Evolutionary conservation across 92 coral and sea anemone species (phyloP), one percentile per base, ranked within the genome.

Genomic region (Siderastrea siderea): DNA sequence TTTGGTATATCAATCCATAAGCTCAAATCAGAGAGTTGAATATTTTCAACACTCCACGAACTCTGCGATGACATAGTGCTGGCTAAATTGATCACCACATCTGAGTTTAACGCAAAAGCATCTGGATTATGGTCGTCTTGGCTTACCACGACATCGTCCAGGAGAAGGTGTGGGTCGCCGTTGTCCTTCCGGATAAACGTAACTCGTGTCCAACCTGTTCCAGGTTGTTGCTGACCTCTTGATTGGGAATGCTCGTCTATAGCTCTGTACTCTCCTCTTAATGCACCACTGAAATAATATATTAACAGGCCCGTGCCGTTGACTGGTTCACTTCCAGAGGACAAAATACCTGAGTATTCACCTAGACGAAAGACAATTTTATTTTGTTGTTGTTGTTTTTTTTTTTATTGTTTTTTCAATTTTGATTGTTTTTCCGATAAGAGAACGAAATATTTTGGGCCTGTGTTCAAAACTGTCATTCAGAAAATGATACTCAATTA

Each of bases 11-110:
- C 68, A 7, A 15, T 59, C 82, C 82, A 77, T 63, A 77, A 59
- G 55, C 68, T 77, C 14, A 77, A 14, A 43, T 77, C 82, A 8
- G 82, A 77, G 8, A 77, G 69, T 15, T 77, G 82, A 10, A 60
- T 60, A 47, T 77, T 77, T 68, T 77, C 69, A 47, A 47, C 69
- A 45, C 52, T 48, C 82, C 82, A 77, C 52, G 13, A 14, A 14
- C 6, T 14, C 4, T 8, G 14, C 52, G 68, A 77, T n/a, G 69
- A 47, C 46, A 58, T 14, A 61, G 15, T 45, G 54, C 70, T 77
- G 69, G 68, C 82, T 47, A 77, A 61, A 46, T 77, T 58, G 68
- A 77, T 1, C 26, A 60, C 51, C 11, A 10, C 55, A 8, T 52
- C 82, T 4, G 68, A n/a, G 47, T 77, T 77, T 47, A 47, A 58